A percentile compares a stretch with the other conserved stretches of the same genome.
Evolutionary conservation across 92 coral and sea anemone genomes (phyloP).

Genomic region (Epizoanthus rinbou): DNA sequence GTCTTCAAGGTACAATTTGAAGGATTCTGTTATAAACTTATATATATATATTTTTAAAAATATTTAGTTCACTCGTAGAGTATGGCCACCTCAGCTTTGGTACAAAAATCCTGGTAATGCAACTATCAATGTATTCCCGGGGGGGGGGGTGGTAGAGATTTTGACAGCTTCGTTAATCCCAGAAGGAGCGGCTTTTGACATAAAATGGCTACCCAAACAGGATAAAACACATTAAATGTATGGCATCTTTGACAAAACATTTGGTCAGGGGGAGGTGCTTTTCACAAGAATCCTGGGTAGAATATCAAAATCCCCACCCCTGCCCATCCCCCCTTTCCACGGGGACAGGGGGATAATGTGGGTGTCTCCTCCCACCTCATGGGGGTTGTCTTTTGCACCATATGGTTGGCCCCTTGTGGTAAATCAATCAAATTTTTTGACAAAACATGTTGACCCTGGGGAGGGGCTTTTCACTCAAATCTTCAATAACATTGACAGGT

Average conservation of each 20-base stretch:
- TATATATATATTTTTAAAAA: too few species aligned
- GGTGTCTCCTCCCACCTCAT: conserved; percentile 17
- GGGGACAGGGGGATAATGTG: conserved; percentile 1
- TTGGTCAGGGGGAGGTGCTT: conserved; percentile 8
- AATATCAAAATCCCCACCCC: too few species aligned
- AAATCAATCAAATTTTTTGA: conserved; percentile 11
- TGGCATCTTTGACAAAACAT: conserved; percentile 11
- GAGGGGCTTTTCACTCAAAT: conserved; percentile 6
- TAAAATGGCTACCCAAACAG: background rate
- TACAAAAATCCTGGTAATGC: conserved; percentile 1
- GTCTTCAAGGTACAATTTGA: conserved; percentile 20
- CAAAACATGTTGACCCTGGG: conserved; percentile 13
- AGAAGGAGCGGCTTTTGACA: conserved; percentile 9
- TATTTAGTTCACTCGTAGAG: too few species aligned
- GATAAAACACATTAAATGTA: conserved; percentile 2
- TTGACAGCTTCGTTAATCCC: conserved; percentile 16
- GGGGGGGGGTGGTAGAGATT: conserved; percentile 1
- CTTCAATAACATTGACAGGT: conserved; percentile 9
- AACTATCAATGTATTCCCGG: conserved; percentile 9
- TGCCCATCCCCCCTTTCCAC: too few species aligned
- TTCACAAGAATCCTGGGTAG: conserved; percentile 13
- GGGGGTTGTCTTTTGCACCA: conserved; percentile 5
- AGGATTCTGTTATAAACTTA: too few species aligned
- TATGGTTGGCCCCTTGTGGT: conserved; percentile 10
- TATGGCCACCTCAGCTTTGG: conserved; percentile 4